These are phyloP conservation scores for Drosophila monieri DNA, from an alignment of 2,888 invertebrate species.

Conservation along the genomic window DNA sequence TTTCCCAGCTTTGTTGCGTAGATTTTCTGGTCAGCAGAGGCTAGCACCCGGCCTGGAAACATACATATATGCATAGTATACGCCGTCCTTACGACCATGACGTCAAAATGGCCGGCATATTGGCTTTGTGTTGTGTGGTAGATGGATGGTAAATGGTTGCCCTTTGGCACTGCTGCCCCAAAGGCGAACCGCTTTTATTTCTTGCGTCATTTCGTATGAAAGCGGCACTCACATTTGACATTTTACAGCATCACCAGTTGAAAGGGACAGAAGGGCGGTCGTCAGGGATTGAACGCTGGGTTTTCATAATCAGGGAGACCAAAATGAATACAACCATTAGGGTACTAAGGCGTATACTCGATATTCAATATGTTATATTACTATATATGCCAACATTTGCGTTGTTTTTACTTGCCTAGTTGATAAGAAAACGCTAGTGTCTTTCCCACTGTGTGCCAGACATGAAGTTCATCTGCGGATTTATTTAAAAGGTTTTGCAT, in stretches of 20 bases:
- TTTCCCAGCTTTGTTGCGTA: constrained; percentile 11
- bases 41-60: constrained; percentile 4
- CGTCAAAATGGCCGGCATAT: constrained; percentile 48
- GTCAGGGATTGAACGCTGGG: constrained; percentile 10
- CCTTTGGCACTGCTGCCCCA: constrained; percentile 53
- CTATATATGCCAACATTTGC: too few species aligned
- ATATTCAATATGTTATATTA: not conserved
- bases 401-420: not conserved
- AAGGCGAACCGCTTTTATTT: constrained; percentile 55
- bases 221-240: constrained; percentile 70
- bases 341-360: constrained; percentile 34
- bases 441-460: not conserved
- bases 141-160: constrained; percentile 49
- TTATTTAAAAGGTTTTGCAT: constrained; percentile 25
- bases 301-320: constrained; percentile 41
- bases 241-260: constrained; percentile 45
- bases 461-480: constrained; percentile 19
- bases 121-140: constrained; percentile 18
- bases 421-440: not conserved
- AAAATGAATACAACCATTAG: not conserved
- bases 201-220: constrained; percentile 70
- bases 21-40: constrained; percentile 45
- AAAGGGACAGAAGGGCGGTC: constrained; percentile 8
- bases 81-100: constrained; percentile 32
- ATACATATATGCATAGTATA: not conserved